Evolutionary conservation across 2,797 vertebrate genomes (phyloP).

Genomic region (Peromyscus aztecus): DNA sequence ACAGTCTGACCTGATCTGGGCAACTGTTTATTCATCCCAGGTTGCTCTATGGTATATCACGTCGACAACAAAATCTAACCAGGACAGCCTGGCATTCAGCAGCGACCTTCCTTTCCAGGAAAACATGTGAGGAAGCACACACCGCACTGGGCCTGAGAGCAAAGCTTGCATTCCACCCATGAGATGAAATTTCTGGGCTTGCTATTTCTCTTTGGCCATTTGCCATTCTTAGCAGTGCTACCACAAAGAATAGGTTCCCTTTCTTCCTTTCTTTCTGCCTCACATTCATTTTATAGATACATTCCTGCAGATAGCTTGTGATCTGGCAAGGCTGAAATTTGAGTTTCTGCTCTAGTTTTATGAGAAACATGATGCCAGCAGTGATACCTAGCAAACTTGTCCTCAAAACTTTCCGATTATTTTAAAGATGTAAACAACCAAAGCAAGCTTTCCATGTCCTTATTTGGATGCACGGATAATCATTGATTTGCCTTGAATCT

Average conservation of each 20-base stretch:
- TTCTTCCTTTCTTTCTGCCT: too few species aligned
- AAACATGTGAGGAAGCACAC: neutral
- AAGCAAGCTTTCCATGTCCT: neutral
- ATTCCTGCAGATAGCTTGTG: accelerated
- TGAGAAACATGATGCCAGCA: neutral
- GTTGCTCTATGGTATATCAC: neutral
- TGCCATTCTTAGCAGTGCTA: neutral
- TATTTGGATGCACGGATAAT: neutral
- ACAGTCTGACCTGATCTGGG: neutral
- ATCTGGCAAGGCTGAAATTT: neutral
- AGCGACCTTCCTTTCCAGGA: neutral
- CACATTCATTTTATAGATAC: neutral
- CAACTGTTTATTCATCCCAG: neutral
- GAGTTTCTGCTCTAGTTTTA: neutral
- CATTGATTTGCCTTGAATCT: neutral
- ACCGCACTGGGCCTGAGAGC: neutral
- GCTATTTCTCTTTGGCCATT: neutral
- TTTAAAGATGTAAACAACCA: neutral
- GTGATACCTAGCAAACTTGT: neutral
- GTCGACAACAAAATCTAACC: too few species aligned
- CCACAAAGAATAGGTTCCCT: neutral
- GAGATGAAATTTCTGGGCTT: neutral
- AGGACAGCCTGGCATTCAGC: neutral
- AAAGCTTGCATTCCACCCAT: too few species aligned
- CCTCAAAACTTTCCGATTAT: conserved; percentile 16